Evolutionary conservation across 2,113 vertebrate species (phyloP).

Genomic region (Pagrus major): DNA sequence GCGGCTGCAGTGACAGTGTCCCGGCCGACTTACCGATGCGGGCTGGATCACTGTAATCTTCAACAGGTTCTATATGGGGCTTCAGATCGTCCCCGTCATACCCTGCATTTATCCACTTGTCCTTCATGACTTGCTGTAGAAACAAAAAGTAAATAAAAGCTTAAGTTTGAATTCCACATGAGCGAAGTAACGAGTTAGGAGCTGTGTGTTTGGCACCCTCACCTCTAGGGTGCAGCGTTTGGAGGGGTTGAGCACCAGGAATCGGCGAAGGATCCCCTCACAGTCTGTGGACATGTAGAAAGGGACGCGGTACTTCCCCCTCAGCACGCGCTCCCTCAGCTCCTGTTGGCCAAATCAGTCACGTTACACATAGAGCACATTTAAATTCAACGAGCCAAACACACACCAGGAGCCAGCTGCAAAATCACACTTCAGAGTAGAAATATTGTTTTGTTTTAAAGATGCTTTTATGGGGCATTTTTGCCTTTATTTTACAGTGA

Average conservation of each 20-base stretch:
- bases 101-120: conserved; percentile 96
- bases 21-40: conserved; percentile 74
- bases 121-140: conserved; percentile 96
- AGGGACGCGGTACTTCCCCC: conserved; percentile 96
- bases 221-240: conserved; percentile 96
- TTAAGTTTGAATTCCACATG: background rate
- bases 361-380: background rate
- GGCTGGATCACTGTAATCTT: conserved; percentile 79
- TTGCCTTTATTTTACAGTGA: background rate
- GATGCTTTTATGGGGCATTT: background rate
- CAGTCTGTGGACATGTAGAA: conserved; percentile 99
- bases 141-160: background rate
- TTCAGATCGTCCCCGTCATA: conserved; percentile 91
- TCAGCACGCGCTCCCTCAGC: conserved; percentile 93
- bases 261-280: conserved; percentile 92
- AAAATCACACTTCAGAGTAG: background rate
- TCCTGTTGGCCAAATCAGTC: conserved; percentile 81
- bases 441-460: background rate
- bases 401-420: background rate
- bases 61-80: conserved; percentile 89
- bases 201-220: conserved; percentile 11
- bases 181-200: fast-evolving
- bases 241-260: conserved; percentile 94
- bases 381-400: background rate
- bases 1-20: background rate